Evolutionary conservation across 2,113 vertebrate genomes (phyloP), one percentile per base, ranked within the genome.

Genomic region (Muscicapa adusta): DNA sequence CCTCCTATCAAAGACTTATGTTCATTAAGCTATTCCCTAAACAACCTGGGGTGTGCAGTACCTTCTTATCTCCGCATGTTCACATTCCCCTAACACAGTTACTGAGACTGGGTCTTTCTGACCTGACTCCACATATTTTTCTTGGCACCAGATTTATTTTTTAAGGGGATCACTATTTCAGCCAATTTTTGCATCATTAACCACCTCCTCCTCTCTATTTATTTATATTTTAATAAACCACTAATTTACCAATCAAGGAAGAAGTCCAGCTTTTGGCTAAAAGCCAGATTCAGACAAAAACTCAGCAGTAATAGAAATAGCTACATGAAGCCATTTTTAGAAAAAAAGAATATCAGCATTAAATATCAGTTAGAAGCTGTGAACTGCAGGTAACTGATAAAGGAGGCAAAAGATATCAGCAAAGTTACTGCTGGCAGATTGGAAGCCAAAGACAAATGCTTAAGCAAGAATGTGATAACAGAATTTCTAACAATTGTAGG

Each of bases 141-240:
- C 87, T 95, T 97, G 95, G 94, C 93, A 85, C 22, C 36, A 33
- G 33, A 56, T 31, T 91, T 94, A 54, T 95, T 94, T 96, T 91
- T 85, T 58, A 86, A 95, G 85, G 71, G 31, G 66, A 91, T 95
- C 58, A 10, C 60, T 76, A 65, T 95, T 94, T 89, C 94, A 94
- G 94, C 95, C 94, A 96, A 94, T 61, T 85, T 97, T 95, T 96
- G 87, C 89, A 91, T 94, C 94, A 93, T 85, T 92, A 94, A 88
- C 85, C 23, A 89, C 50, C 77, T 91, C 84, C 81, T 94, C 90
- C 70, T 93, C 65, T 78, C 91, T 81, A 82, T 95, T 96, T 96
- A 89, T 96, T 95, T 92, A 57, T 89, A 89, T 93, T 94, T 94
- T 95, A 92, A 87, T 94, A 92, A 92, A 33, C 57, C 82, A 88